Conservation (phyloP, 2,113 vertebrate species). For the Rissa tridactyla region DNA sequence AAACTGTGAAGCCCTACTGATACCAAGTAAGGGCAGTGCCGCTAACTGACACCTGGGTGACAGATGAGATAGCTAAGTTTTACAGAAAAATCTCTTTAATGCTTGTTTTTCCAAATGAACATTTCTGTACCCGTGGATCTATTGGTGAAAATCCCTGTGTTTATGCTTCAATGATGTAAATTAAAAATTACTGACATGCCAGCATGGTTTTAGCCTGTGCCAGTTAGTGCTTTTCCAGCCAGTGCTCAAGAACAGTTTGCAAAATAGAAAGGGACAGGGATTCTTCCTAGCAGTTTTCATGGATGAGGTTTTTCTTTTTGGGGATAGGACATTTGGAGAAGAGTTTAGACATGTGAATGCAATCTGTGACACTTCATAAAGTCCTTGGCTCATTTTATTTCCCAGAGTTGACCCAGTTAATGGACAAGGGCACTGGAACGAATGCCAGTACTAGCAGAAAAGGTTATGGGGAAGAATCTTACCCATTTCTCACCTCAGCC, state of each 20-base stretch:
- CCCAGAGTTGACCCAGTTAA: background rate
- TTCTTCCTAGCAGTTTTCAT: background rate
- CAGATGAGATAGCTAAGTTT: background rate
- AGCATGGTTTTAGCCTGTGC: background rate
- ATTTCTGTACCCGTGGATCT: background rate
- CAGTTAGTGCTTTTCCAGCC: background rate
- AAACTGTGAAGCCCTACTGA: background rate
- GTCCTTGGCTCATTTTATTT: background rate
- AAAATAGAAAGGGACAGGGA: background rate
- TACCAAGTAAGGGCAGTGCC: background rate
- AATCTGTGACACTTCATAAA: background rate
- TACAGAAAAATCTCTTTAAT: background rate
- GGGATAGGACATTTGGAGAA: background rate
- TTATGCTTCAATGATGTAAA: background rate
- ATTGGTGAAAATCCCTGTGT: background rate
- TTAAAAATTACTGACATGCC: background rate
- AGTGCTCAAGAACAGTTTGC: background rate
- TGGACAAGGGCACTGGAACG: background rate
- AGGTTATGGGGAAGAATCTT: background rate
- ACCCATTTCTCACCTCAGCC: accelerated
- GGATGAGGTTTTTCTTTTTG: background rate
- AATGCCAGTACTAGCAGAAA: background rate
- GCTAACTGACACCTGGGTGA: background rate
- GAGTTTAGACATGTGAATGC: background rate
- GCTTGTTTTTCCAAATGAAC: background rate